phyloP scores from a whole-genome alignment of 2,797 vertebrate genomes.

The Chelidonichthys spinosus region DNA sequence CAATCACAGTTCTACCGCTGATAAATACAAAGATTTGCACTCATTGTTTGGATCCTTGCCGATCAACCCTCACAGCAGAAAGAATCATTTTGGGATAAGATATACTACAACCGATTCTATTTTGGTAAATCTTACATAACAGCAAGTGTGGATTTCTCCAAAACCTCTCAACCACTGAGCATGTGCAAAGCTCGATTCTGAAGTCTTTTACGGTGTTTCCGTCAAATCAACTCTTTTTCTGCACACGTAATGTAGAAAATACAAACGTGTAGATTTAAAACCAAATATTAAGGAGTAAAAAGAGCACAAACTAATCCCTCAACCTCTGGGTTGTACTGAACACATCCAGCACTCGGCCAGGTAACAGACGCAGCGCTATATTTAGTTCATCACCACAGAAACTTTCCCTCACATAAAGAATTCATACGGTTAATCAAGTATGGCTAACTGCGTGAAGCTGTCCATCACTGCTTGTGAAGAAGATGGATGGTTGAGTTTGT shows the following conservation, averaged over 20 bases:
- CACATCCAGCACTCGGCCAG: neutral
- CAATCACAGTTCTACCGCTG: neutral
- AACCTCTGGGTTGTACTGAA: neutral
- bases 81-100: neutral
- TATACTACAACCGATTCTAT: neutral
- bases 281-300: neutral
- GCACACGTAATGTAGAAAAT: neutral
- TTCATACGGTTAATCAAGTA: constrained; percentile 30
- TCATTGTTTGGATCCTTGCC: neutral
- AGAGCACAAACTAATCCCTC: neutral
- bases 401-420: constrained; percentile 10
- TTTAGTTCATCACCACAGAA: constrained; percentile 5
- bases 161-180: neutral
- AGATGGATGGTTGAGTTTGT: constrained; percentile 4
- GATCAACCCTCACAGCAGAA: neutral
- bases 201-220: neutral
- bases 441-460: constrained; percentile 38
- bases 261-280: neutral
- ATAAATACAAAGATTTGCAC: neutral
- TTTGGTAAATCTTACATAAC: neutral
- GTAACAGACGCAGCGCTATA: constrained; percentile 14
- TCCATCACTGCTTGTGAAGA: constrained; percentile 7
- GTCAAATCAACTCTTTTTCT: neutral
- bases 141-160: neutral
- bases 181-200: neutral